Evolutionary conservation across 2,113 vertebrate species (phyloP), one percentile per base, ranked within the genome.

Genomic region (Garra rufa): DNA sequence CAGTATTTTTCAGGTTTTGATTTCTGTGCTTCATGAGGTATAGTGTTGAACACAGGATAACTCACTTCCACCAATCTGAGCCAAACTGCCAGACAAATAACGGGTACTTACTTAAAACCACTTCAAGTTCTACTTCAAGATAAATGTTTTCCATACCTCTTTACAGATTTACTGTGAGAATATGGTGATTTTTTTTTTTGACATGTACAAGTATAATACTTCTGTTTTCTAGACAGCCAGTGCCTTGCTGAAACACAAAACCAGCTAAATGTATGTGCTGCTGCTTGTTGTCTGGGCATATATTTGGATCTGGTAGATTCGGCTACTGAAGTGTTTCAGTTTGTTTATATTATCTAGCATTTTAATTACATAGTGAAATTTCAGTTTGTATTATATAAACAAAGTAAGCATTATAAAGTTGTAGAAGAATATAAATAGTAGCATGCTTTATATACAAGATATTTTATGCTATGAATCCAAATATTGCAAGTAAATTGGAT

Each of bases 91-190:
- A 24, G 50, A 77, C 9, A 77, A 24, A 71, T 71, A 61, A 43
- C 13, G 55, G 76, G 76, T 79, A 61, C 55, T 8, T 43, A 15
- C 14, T 44, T 44, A 73, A 78, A 61, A 19, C 76, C 55, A 78
- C 76, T 57, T 76, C 19, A 38, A 41, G 34, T 73, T 73, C 11
- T 44, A 2, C 41, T 44, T 43, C 4, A 19, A 38, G 76, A 44
- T 59, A 0, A 1, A 26, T 44, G 14, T 61, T 43, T 6, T 26
- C 10, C 10, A 9, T 44, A 73, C 11, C n/a, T 44, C 41, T n/a
- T 15, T 3, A 24, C 24, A 10, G 8, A 19, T 3, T 50, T 30
- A 76, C 74, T 76, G 28, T 76, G 44, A 75, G 26, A 46, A 48
- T 38, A 34, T 34, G 3, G 15, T 19, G 15, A 52, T 34, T 76